Base-by-base conservation (phyloP, 2,113 vertebrate genomes). In the Myanophis thanlyinensis region DNA sequence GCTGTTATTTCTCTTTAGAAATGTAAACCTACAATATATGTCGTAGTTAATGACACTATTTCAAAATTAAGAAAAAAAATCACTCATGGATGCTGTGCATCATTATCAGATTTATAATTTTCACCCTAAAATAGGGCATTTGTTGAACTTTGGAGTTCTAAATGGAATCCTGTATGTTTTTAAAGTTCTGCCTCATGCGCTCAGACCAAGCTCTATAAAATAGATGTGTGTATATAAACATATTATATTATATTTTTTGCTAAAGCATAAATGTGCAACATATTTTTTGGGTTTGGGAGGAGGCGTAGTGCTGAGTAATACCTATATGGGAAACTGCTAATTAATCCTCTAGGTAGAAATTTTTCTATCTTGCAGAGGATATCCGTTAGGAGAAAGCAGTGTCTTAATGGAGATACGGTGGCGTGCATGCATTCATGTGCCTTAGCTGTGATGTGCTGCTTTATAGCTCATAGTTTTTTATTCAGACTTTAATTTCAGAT, bases 61-160 rank as follows among this genome's bases (percentile, higher is more conserved):
- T 97, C 97, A 97, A 95, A 96, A 96, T 97, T 96, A 97, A 96
- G 97, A 96, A 97, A 95, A 96, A 91, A 90, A 90, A 90, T 91
- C 93, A 97, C 97, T 98, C 98, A 97, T 98, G 97, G 98, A 98
- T 98, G 98, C 98, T 97, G 97, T 98, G 98, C 98, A 98, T 98
- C 98, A 96, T 97, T 96, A 95, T 97, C 98, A 96, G 97, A 97
- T 96, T 97, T 98, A 97, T 95, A 97, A 95, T 97, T 98, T 96
- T 98, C 97, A 98, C 98, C 98, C 98, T 98, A 98, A 98, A 98
- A 96, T 98, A 98, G 98, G 98, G 98, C 97, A 97, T 97, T 97
- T 96, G 98, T 98, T 98, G 98, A 98, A 98, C 98, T 98, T 97
- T 98, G 98, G 97, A 98, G 98, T 98, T 98, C 98, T 97, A 96